phyloP scores from a whole-genome alignment of 2,888 invertebrate genomes.

The Drosophila buzzatii region DNA sequence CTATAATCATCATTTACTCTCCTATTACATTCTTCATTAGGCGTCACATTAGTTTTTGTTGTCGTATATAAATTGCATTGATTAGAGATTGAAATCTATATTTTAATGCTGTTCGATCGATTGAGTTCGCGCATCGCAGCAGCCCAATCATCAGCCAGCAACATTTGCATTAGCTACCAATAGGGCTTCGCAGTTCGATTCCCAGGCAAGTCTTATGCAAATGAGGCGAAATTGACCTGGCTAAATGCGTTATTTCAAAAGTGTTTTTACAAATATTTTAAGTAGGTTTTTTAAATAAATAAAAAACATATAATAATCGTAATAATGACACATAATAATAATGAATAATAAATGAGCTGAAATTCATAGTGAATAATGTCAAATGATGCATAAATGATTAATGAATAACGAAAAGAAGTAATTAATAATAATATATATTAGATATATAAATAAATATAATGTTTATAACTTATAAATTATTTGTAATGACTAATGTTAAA shows the following conservation, averaged over 20 bases:
- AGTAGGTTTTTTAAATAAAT: background rate
- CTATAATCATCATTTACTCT: background rate
- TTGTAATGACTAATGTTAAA: background rate
- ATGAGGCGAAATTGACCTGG: background rate
- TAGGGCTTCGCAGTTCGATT: background rate
- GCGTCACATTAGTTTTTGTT: constrained; percentile 3
- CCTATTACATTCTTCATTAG: constrained; percentile 8
- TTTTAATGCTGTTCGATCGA: background rate
- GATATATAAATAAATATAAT: background rate
- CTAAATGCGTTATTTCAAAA: background rate
- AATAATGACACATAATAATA: background rate
- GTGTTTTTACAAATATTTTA: background rate
- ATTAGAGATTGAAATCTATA: background rate
- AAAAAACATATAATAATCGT: background rate
- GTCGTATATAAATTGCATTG: constrained; percentile 5
- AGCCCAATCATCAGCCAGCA: background rate
- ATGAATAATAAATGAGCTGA: background rate
- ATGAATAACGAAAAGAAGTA: background rate
- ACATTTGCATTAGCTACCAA: constrained; percentile 5
- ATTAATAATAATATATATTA: background rate
- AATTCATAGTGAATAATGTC: background rate
- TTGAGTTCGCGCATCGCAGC: background rate
- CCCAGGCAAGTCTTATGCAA: background rate
- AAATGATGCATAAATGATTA: background rate
- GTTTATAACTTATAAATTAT: background rate